Conservation (phyloP, 2,888 invertebrate genomes). For the Platycheirus rosarum region DNA sequence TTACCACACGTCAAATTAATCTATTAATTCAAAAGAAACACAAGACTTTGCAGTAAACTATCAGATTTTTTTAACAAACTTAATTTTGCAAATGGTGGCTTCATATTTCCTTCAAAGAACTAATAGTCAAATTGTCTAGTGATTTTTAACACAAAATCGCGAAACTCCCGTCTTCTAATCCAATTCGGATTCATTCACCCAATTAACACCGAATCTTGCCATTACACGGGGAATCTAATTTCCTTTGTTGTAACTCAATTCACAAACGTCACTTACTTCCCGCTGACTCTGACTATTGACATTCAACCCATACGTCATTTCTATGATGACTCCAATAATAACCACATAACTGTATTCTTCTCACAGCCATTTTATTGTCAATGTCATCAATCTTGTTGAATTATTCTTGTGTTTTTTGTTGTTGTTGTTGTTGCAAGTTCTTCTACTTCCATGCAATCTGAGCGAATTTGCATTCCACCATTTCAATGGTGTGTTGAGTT, state of each 20-base stretch:
- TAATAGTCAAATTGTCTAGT: background rate
- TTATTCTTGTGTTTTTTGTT: slow-evolving; percentile 2
- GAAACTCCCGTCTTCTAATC: slow-evolving; percentile 7
- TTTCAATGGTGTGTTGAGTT: slow-evolving; percentile 30
- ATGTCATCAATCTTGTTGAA: slow-evolving; percentile 68
- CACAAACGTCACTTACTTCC: slow-evolving; percentile 7
- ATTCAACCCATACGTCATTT: slow-evolving; percentile 4
- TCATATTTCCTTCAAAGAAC: background rate
- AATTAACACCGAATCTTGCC: slow-evolving; percentile 30
- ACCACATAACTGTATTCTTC: slow-evolving; percentile 37
- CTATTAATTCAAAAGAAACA: no score
- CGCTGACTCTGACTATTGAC: no score
- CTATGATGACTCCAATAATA: slow-evolving; percentile 11
- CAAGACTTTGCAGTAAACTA: no score
- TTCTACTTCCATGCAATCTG: slow-evolving; percentile 42
- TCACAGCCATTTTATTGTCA: slow-evolving; percentile 62
- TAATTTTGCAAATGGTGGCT: no score
- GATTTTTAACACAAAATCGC: slow-evolving; percentile 2
- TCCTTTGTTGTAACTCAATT: slow-evolving; percentile 19
- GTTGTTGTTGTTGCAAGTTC: background rate
- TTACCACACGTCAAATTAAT: no score
- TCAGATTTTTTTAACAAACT: no score
- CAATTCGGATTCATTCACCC: slow-evolving; percentile 25
- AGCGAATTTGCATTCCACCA: slow-evolving; percentile 64
- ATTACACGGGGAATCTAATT: slow-evolving; percentile 13